Evolutionary conservation across 2,888 invertebrate genomes (phyloP).

Genomic region (Acholoe squamosa): DNA sequence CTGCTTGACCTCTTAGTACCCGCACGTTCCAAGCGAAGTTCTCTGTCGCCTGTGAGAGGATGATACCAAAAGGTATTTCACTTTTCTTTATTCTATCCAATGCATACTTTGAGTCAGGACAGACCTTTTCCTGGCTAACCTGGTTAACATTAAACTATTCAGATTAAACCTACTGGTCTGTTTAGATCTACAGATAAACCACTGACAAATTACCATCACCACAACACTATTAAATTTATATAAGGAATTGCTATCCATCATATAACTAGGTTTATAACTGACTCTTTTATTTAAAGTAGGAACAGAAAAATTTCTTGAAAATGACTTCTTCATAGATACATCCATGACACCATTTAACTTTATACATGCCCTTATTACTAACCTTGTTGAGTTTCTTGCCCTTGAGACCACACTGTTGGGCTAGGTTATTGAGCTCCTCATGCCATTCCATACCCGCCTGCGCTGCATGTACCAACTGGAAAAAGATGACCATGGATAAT

Average conservation of each 20-base stretch:
- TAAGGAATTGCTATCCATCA: neutral
- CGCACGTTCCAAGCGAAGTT: conserved; percentile 86
- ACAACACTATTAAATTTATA: neutral
- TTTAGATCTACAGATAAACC: too few species aligned
- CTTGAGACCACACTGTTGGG: conserved; percentile 84
- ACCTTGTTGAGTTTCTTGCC: conserved; percentile 84
- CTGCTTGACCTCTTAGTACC: conserved; percentile 85
- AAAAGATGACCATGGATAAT: neutral
- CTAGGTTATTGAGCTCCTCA: conserved; percentile 83
- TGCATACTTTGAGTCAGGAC: too few species aligned
- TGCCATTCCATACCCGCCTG: conserved; percentile 82
- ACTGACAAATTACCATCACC: too few species aligned
- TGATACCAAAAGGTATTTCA: too few species aligned
- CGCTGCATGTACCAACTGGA: conserved; percentile 77
- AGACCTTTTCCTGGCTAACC: too few species aligned
- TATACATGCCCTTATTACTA: conserved; percentile 35
- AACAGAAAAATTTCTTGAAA: too few species aligned
- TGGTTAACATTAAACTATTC: too few species aligned
- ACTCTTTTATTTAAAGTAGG: too few species aligned
- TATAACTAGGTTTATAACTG: too few species aligned
- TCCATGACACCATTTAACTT: neutral
- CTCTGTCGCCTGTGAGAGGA: conserved; percentile 83
- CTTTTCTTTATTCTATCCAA: too few species aligned
- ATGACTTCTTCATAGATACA: too few species aligned
- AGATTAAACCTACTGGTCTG: too few species aligned